Conservation (phyloP, 2,797 vertebrate species). For the Falco biarmicus region DNA sequence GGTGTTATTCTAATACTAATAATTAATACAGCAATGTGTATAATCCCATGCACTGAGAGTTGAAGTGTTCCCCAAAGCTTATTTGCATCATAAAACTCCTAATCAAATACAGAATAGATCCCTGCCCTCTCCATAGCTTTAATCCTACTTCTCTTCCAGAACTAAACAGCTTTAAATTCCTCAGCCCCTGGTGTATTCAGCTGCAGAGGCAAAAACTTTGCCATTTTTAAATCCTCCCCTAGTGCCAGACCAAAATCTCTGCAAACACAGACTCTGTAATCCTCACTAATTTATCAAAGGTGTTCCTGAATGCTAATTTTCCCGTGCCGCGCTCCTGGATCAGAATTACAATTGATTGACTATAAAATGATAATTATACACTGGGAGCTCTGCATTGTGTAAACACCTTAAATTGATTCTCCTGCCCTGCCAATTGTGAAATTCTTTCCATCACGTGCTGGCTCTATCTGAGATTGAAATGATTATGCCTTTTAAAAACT, state of each 20-base stretch:
- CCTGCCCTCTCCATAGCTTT: conserved; percentile 51
- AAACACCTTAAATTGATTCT: conserved; percentile 61
- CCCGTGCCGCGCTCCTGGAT: neutral
- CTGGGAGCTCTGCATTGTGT: conserved; percentile 44
- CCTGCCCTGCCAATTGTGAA: conserved; percentile 33
- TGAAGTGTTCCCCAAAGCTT: conserved; percentile 46
- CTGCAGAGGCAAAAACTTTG: conserved; percentile 41
- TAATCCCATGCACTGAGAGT: conserved; percentile 15
- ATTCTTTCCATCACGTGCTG: conserved; percentile 38
- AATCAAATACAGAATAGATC: conserved; percentile 58
- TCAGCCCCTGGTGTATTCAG: conserved; percentile 32
- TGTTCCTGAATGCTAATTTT: conserved; percentile 29
- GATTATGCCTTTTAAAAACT: conserved; percentile 13
- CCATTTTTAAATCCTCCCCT: conserved; percentile 42
- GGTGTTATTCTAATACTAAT: conserved; percentile 32
- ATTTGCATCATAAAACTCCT: conserved; percentile 65
- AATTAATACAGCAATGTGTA: conserved; percentile 57
- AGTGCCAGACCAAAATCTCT: conserved; percentile 41
- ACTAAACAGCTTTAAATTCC: conserved; percentile 57
- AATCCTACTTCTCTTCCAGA: conserved; percentile 46
- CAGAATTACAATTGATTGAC: conserved; percentile 49
- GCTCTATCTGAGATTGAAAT: conserved; percentile 6
- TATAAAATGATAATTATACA: conserved; percentile 66
- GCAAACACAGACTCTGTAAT: conserved; percentile 49
- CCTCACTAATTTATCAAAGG: conserved; percentile 47